Evolutionary conservation across 2,797 vertebrate genomes (phyloP).

Genomic region (Xyrichtys novacula): DNA sequence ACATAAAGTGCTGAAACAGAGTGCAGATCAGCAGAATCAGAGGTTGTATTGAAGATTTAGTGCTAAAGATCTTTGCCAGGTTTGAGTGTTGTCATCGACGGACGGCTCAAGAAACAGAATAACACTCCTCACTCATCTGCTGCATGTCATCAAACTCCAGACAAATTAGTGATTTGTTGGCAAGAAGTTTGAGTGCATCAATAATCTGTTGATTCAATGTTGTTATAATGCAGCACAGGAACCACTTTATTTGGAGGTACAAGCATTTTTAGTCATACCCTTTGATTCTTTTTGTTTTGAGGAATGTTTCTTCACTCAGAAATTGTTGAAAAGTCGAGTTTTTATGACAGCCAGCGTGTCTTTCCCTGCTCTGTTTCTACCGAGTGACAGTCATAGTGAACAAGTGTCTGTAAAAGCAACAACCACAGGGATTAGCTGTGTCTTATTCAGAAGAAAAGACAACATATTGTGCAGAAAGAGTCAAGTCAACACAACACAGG

Average conservation of each 20-base stretch:
- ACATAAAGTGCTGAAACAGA: constrained; percentile 7
- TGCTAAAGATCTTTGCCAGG: neutral
- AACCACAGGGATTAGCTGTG: constrained; percentile 6
- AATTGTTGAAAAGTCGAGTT: neutral
- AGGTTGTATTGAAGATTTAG: constrained; percentile 11
- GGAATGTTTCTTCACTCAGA: neutral
- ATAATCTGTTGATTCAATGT: constrained; percentile 19
- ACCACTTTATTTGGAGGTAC: neutral
- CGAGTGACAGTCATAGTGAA: neutral
- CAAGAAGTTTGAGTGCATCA: neutral
- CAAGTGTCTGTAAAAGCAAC: neutral
- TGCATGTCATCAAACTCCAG: too few relatives aligned
- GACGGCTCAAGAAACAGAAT: neutral
- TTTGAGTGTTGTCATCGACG: constrained; percentile 10
- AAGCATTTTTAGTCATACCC: neutral
- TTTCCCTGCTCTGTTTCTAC: neutral
- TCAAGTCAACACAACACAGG: too few relatives aligned
- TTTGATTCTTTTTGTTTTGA: constrained; percentile 4
- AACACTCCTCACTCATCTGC: neutral
- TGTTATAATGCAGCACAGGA: constrained; percentile 22
- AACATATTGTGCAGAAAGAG: neutral
- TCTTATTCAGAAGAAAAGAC: neutral
- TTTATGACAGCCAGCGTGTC: neutral
- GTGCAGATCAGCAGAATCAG: neutral
- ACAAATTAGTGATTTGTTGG: constrained; percentile 6